Base-by-base conservation (phyloP, 2,888 invertebrate genomes). In the Argyresthia albistria region DNA sequence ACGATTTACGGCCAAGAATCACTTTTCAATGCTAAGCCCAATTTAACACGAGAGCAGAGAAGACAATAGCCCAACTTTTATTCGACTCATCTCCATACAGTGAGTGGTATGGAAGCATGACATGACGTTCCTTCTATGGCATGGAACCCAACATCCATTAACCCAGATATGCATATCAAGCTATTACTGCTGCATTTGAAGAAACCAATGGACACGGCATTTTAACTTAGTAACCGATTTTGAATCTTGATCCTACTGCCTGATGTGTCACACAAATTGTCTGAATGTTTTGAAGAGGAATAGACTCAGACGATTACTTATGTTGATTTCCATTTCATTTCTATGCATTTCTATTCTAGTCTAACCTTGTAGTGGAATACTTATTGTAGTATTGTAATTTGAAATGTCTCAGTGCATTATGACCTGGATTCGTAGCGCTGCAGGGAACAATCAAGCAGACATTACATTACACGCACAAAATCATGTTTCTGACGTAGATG, bases 151-250 rank as follows among this genome's bases (percentile, higher is more conserved):
- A 53, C 54, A 64, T 66, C 65, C 69, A 79, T 80, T 79, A 78
- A 67, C 79, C 76, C 65, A 76, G 67, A 74, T 73, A 70, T 66
- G 62, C 66, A 67, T 63, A 67, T 64, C 63, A 69, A 65, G 64
- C 65, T 58, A 58, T 60, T 43, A 45, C 43, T 15, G 53, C 11
- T 6, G 48, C 36, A 49, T 39, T 52, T 42, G 39, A 51, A 53
- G 49, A 60, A 63, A 54, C 58, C 55, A 56, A 56, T 56, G 53
- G 51, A 52, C 51, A 47, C 55, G 58, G 52, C 50, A 48, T 49
- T 46, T 56, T 55, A 53, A 53, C 55, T 49, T 51, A 52, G 46
- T 42, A 45, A 53, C 54, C 56, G 48, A 48, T 25, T 25, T 25
- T 25, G 25, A 25, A 25, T 2, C 3, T 25, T n/a, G n/a, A 25